Conservation (phyloP, 1,140 invertebrate species). For the Drosophila neocordata region DNA sequence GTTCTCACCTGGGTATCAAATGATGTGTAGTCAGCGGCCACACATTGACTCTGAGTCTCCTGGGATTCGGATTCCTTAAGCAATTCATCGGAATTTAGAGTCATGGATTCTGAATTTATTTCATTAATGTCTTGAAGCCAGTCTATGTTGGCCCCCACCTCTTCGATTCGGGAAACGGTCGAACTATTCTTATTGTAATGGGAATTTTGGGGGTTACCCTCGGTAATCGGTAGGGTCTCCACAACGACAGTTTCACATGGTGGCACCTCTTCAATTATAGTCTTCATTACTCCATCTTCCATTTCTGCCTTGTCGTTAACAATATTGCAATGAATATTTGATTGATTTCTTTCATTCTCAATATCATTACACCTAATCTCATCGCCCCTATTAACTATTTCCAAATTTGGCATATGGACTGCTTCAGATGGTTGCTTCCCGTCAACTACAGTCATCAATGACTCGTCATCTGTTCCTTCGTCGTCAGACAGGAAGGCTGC, state of each 20-base stretch:
- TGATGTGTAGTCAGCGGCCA: slow-evolving; percentile 22
- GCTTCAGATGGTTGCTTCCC: too few species aligned
- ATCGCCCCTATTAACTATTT: background rate
- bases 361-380: too few species aligned
- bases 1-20: slow-evolving; percentile 48
- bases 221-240: too few species aligned
- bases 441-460: too few species aligned
- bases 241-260: too few species aligned
- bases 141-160: background rate
- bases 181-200: background rate
- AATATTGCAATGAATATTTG: too few species aligned
- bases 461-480: too few species aligned
- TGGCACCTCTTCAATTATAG: too few species aligned
- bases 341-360: too few species aligned
- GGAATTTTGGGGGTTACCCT: background rate
- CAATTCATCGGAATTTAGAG: background rate
- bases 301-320: too few species aligned
- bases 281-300: too few species aligned
- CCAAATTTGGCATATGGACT: background rate
- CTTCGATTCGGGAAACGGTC: background rate
- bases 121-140: slow-evolving; percentile 7
- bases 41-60: background rate
- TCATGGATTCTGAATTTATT: slow-evolving; percentile 47
- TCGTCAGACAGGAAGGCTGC: too few species aligned
- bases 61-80: background rate